phyloP scores from a whole-genome alignment of 2,113 vertebrate genomes.

The Brachypodius melanocephalos region DNA sequence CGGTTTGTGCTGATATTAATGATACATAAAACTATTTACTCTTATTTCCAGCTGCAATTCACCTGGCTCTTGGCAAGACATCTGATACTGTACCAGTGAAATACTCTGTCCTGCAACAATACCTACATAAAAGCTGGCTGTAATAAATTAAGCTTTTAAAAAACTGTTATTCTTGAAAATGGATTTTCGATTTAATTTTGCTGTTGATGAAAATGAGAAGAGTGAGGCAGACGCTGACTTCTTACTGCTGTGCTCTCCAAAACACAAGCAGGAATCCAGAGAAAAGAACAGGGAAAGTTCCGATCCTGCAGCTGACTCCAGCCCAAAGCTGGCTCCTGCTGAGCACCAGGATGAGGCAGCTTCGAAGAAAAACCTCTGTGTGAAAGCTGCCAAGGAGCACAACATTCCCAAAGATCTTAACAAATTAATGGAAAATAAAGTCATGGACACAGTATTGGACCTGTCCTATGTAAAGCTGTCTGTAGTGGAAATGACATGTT shows the following conservation, averaged over 20 bases:
- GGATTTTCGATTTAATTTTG: conserved; percentile 78
- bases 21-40: neutral
- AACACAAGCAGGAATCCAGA: neutral
- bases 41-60: neutral
- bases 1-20: neutral
- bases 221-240: neutral
- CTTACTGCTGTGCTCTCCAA: neutral
- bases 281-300: neutral
- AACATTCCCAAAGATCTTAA: conserved; percentile 46
- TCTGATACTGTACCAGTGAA: neutral
- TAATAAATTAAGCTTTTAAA: neutral
- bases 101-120: neutral
- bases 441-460: conserved; percentile 1
- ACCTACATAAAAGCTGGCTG: neutral
- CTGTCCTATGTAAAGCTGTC: neutral
- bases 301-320: neutral
- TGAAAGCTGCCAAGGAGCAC: conserved; percentile 70
- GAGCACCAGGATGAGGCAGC: neutral
- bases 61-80: neutral
- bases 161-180: conserved; percentile 25
- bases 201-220: conserved; percentile 38
- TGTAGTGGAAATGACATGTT: neutral
- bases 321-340: neutral
- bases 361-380: neutral
- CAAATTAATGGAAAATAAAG: conserved; percentile 65